Evolutionary conservation across 2,797 vertebrate species (phyloP).

Genomic region (Acropternis orthonyx): DNA sequence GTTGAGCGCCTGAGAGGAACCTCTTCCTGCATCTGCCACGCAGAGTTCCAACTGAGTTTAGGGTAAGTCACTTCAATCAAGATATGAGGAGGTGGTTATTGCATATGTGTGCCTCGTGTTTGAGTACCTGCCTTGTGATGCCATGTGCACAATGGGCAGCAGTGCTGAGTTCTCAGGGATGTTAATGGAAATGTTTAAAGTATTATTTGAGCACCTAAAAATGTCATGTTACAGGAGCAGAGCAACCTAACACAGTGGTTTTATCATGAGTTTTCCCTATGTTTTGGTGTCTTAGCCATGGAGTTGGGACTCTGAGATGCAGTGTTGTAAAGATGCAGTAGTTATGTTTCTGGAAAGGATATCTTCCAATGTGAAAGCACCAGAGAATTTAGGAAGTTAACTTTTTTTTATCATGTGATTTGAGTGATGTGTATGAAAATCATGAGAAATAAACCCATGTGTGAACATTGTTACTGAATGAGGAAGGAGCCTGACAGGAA

Average conservation of each 20-base stretch:
- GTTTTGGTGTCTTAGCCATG: not conserved
- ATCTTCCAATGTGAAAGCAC: not conserved
- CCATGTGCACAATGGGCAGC: accelerated
- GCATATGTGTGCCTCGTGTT: not conserved
- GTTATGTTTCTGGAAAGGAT: not conserved
- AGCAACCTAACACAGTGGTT: not conserved
- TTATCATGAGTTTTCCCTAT: not conserved
- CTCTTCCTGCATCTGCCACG: not conserved
- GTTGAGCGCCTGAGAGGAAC: not conserved
- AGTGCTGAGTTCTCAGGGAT: not conserved
- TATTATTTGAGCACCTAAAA: not conserved
- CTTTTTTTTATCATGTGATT: not conserved
- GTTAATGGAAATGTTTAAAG: not conserved
- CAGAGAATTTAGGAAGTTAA: not conserved
- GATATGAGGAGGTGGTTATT: not conserved
- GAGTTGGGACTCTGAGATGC: not conserved
- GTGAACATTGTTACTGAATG: not conserved
- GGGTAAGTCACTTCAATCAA: not conserved
- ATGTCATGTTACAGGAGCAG: not conserved
- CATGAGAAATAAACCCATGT: not conserved
- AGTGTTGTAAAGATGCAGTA: not conserved
- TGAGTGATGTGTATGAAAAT: not conserved
- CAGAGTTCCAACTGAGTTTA: not conserved
- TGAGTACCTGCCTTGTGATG: not conserved
- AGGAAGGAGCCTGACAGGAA: not conserved